Base-by-base conservation (phyloP, 2,113 vertebrate species). In the Mugil cephalus region DNA sequence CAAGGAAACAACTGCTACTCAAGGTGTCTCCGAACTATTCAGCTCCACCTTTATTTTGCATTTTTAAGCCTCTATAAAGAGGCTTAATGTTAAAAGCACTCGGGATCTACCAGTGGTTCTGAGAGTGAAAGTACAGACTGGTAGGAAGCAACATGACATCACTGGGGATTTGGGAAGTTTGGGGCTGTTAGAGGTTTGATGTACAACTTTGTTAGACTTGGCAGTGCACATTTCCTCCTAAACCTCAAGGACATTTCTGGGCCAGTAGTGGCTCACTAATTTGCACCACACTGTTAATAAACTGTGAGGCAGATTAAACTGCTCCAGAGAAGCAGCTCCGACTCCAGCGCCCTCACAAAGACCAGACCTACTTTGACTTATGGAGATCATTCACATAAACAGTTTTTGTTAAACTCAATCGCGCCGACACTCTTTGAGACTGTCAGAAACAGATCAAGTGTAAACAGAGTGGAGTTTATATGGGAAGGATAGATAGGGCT, bases 181-280 rank as follows among this genome's bases (percentile, higher is more conserved):
- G 3, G 24, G 24, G 24, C 24, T 30, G 24, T 30, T 67, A 46
- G 66, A 52, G 43, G 65, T 63, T 18, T 66, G 51, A 85, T 63
- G 52, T 52, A 62, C 61, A 55, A 35, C 45, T 66, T 35, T 59
- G 36, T 80, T 50, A 34, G 36, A 70, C 39, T 52, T 72, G 39
- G 45, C 61, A 69, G 67, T 68, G 14, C 19, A 75, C 48, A 79
- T 71, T 48, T 63, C 63, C 47, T 73, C 61, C 67, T 46, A 77
- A 75, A 45, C 58, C 62, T 75, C 58, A 75, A 72, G 66, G 74
- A 78, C 66, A 62, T 73, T 75, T 70, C 62, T 61, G 55, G 69
- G 65, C 45, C 34, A n/a, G 66, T 2, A 34, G 17, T 24, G 47
- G 48, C 53, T 81, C 62, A 9, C 58, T 84, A 75, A 81, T 79